Evolutionary conservation across 2,888 invertebrate genomes (phyloP).

Genomic region (Tetramorium bicarinatum): DNA sequence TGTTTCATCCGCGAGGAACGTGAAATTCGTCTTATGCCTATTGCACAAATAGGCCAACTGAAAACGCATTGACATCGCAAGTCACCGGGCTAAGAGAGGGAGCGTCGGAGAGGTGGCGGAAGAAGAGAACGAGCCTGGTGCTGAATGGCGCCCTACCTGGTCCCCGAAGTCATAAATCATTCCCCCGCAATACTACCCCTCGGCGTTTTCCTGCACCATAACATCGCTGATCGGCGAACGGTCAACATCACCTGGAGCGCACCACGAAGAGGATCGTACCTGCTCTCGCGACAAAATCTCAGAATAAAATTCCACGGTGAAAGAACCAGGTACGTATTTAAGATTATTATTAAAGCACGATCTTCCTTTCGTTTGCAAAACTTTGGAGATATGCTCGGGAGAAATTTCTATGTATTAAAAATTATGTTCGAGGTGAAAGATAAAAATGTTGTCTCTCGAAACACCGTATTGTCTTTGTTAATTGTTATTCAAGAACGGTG

Average conservation of each 20-base stretch:
- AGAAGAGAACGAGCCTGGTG: slow-evolving; percentile 73
- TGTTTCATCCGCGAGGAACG: slow-evolving; percentile 4
- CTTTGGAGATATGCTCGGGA: not conserved
- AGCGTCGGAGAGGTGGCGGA: slow-evolving; percentile 67
- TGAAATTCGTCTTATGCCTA: slow-evolving; percentile 62
- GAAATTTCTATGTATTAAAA: not conserved
- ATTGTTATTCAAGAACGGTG: not conserved
- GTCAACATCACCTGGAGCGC: slow-evolving; percentile 84
- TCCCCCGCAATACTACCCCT: slow-evolving; percentile 83
- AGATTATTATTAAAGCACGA: not conserved
- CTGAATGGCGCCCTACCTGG: slow-evolving; percentile 84
- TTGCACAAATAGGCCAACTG: slow-evolving; percentile 75
- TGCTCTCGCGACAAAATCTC: not conserved
- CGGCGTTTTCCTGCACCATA: slow-evolving; percentile 80
- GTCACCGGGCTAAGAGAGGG: slow-evolving; percentile 60
- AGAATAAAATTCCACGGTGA: not conserved
- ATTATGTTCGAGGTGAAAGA: not conserved
- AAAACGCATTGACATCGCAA: slow-evolving; percentile 75
- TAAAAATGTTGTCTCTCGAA: not conserved
- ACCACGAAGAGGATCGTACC: slow-evolving; percentile 15
- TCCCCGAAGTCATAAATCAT: slow-evolving; percentile 85
- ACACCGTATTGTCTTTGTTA: not conserved
- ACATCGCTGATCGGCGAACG: slow-evolving; percentile 80
- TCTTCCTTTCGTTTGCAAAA: not conserved
- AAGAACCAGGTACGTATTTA: slow-evolving; percentile 31